These are phyloP conservation scores for Athene noctua DNA, from an alignment of 2,113 vertebrate species.

Conservation along the genomic window DNA sequence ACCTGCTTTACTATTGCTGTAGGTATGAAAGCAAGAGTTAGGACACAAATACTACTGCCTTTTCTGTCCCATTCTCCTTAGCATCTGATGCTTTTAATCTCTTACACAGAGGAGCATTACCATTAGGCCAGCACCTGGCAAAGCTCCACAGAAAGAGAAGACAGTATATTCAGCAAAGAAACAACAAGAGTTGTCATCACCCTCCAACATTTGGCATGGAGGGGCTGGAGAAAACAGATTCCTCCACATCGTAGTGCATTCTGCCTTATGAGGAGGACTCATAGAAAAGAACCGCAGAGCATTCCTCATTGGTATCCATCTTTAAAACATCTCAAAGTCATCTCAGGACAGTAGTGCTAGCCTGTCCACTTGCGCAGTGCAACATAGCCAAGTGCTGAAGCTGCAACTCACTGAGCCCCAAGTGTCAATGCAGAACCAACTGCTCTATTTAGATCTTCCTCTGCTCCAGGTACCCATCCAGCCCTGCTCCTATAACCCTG, in stretches of 20 bases:
- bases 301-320: neutral
- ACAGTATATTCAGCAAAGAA: neutral
- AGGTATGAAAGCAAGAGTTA: neutral
- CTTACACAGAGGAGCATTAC: neutral
- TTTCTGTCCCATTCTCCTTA: neutral
- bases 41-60: neutral
- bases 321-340: neutral
- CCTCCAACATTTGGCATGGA: neutral
- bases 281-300: neutral
- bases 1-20: neutral
- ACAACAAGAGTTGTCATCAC: neutral
- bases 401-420: neutral
- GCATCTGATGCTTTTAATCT: neutral
- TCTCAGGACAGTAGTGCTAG: neutral
- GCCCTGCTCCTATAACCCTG: neutral
- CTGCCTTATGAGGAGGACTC: neutral
- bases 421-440: neutral
- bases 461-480: neutral
- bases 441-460: neutral
- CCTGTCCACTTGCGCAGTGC: neutral
- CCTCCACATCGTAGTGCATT: neutral
- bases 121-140: neutral
- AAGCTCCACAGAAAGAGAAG: neutral
- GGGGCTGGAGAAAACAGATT: neutral
- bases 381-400: slow-evolving; percentile 40